Conservation (phyloP, 2,888 invertebrate species). For the Nomada ferruginata region DNA sequence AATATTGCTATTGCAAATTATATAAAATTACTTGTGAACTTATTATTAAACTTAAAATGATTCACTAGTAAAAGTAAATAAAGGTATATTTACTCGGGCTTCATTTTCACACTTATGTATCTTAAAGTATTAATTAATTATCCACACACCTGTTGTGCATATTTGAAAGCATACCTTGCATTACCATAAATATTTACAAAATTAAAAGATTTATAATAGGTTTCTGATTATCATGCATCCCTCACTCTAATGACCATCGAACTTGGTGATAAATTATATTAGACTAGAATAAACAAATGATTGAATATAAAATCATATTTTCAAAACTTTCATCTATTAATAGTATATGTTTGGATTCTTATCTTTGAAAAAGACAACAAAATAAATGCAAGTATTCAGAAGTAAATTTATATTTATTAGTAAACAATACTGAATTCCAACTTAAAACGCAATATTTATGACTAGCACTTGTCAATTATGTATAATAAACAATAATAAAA, state of each 20-base stretch:
- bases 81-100: slow-evolving; percentile 14
- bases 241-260: slow-evolving; percentile 73
- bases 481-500: slow-evolving; percentile 64
- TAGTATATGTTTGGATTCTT: slow-evolving; percentile 37
- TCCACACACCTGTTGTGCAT: slow-evolving; percentile 16
- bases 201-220: slow-evolving; percentile 50
- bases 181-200: slow-evolving; percentile 64
- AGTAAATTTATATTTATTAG: slow-evolving; percentile 70
- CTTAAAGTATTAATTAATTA: slow-evolving; percentile 18
- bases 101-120: slow-evolving; percentile 28
- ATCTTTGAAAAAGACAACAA: slow-evolving; percentile 50
- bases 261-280: slow-evolving; percentile 73
- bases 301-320: slow-evolving; percentile 18
- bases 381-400: slow-evolving; percentile 65
- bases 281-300: slow-evolving; percentile 62
- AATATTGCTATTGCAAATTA: slow-evolving; percentile 23
- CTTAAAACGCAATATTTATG: slow-evolving; percentile 70
- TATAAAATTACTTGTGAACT: slow-evolving; percentile 2
- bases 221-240: slow-evolving; percentile 68
- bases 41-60: not conserved
- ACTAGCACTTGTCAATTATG: slow-evolving; percentile 71
- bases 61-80: slow-evolving; percentile 9
- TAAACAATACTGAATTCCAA: slow-evolving; percentile 73
- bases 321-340: slow-evolving; percentile 20
- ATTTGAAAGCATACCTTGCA: slow-evolving; percentile 36